A percentile compares a stretch with the other conserved stretches of the same genome.
Evolutionary conservation across 2,888 invertebrate species (phyloP).

Genomic region (Acrobasis suavella): DNA sequence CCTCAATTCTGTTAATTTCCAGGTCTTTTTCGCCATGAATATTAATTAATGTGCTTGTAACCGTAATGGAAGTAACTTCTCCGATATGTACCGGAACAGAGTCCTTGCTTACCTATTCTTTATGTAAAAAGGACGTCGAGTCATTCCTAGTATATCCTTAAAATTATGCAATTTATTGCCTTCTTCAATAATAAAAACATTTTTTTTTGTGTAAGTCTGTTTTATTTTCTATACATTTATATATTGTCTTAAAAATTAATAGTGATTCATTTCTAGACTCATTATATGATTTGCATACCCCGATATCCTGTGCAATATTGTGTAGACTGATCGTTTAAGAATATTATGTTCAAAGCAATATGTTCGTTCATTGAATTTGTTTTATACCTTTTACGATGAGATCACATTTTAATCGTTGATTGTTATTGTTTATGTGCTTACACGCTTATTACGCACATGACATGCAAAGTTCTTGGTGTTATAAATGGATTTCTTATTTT

Average conservation of each 20-base stretch:
- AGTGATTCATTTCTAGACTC: no score
- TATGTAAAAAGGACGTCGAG: constrained; percentile 47
- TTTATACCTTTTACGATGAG: no score
- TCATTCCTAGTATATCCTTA: constrained; percentile 20
- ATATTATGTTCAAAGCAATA: no score
- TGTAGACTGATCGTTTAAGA: no score
- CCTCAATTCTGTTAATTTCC: constrained; percentile 7
- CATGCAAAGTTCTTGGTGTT: neutral
- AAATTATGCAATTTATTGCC: neutral
- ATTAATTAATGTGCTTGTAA: neutral
- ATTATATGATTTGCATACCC: no score
- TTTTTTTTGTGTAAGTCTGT: neutral
- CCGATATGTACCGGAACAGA: constrained; percentile 32
- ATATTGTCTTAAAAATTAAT: no score
- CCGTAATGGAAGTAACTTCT: constrained; percentile 15
- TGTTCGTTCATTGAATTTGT: no score
- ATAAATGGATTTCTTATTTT: neutral
- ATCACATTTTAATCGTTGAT: neutral
- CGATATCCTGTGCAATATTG: no score
- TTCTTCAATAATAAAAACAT: neutral
- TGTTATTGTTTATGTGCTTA: neutral
- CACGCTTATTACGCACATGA: neutral
- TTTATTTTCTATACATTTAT: no score
- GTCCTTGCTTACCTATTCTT: constrained; percentile 48
- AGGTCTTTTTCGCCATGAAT: constrained; percentile 1